Percentiles rank a stretch among this genome's conserved stretches.
These are phyloP conservation scores for Bhutanitis thaidina DNA, from an alignment of 2,888 invertebrate species.

Conservation along the genomic window DNA sequence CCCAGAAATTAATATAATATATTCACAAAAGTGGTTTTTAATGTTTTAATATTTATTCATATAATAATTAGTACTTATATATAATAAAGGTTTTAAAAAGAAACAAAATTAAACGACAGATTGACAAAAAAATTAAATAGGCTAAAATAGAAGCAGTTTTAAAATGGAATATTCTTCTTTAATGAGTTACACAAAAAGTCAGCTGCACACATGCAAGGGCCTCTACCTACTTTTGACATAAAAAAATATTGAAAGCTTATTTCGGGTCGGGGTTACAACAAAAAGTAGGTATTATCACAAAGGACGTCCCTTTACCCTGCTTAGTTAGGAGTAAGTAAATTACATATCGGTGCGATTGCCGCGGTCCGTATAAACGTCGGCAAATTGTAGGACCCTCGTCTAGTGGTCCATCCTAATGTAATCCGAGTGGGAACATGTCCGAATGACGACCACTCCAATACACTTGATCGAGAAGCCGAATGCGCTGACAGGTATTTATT, in stretches of 20 bases:
- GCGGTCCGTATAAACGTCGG: slow-evolving; percentile 45
- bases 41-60: no score
- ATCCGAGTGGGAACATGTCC: slow-evolving; percentile 41
- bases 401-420: slow-evolving; percentile 34
- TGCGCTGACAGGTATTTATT: slow-evolving; percentile 31
- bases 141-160: no score
- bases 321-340: slow-evolving; percentile 40
- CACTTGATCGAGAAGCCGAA: slow-evolving; percentile 41
- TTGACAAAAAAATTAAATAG: no score
- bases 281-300: slow-evolving; percentile 13
- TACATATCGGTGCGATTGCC: slow-evolving; percentile 24
- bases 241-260: slow-evolving; percentile 12
- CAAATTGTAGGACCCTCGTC: slow-evolving; percentile 55
- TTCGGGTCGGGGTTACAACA: slow-evolving; percentile 14
- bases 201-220: no score
- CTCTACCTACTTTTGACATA: neutral
- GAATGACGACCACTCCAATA: slow-evolving; percentile 34
- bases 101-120: no score
- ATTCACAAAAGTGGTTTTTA: no score
- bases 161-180: no score
- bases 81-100: no score
- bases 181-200: no score
- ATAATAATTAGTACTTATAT: no score
- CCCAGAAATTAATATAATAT: no score
- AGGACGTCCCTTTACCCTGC: slow-evolving; percentile 26